phyloP scores from a whole-genome alignment of 2,113 vertebrate genomes.

The Eublepharis macularius region DNA sequence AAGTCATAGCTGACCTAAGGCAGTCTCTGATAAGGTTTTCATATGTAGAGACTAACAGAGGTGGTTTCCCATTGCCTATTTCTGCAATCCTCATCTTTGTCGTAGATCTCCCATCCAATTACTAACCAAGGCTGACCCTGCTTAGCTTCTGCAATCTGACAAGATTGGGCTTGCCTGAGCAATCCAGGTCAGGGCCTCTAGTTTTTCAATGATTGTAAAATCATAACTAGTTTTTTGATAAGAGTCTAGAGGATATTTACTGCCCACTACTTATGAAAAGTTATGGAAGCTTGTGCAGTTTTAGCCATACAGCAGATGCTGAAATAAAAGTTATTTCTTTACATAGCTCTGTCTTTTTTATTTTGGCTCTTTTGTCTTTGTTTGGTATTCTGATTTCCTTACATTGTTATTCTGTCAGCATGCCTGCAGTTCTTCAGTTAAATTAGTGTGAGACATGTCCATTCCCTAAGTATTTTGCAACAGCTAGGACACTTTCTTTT shows the following conservation, averaged over 20 bases:
- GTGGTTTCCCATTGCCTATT: too few relatives aligned
- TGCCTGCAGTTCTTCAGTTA: conserved; percentile 53
- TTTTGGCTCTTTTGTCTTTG: conserved; percentile 56
- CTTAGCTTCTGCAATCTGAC: too few relatives aligned
- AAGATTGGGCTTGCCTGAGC: too few relatives aligned
- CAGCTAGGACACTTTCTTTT: neutral
- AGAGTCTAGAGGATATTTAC: conserved; percentile 23
- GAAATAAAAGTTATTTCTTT: conserved; percentile 63
- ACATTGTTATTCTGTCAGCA: conserved; percentile 54
- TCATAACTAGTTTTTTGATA: conserved; percentile 17
- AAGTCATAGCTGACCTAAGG: too few relatives aligned
- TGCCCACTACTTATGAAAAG: conserved; percentile 30
- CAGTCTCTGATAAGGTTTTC: too few relatives aligned
- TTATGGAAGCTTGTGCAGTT: conserved; percentile 24
- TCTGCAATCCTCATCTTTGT: too few relatives aligned
- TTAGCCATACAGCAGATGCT: conserved; percentile 46
- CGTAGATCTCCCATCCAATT: too few relatives aligned
- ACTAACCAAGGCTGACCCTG: too few relatives aligned
- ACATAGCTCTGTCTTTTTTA: conserved; percentile 55
- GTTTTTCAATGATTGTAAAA: conserved; percentile 35
- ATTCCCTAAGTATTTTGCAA: conserved; percentile 24
- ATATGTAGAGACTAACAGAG: too few relatives aligned
- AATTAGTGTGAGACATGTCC: conserved; percentile 23
- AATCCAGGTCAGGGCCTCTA: too few relatives aligned
- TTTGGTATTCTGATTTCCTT: conserved; percentile 59